Evolutionary conservation across 2,797 vertebrate genomes (phyloP).

Genomic region (Tauraco hartlaubi): DNA sequence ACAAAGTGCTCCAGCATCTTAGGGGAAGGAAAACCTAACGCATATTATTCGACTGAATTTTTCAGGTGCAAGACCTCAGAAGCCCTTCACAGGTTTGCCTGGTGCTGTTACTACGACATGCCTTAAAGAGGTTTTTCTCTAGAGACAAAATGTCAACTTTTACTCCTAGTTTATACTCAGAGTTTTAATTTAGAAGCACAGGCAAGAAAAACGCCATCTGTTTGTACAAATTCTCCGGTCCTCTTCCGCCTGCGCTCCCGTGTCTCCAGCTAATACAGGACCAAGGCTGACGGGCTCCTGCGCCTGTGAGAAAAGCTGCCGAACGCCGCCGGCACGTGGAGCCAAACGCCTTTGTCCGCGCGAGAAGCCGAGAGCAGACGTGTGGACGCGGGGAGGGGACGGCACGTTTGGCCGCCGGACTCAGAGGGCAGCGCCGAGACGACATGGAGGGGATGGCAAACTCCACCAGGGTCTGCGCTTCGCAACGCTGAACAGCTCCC

Average conservation of each 20-base stretch:
- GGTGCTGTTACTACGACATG: not conserved
- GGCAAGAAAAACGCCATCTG: slow-evolving; percentile 65
- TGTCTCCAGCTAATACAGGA: slow-evolving; percentile 1
- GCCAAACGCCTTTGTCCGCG: not conserved
- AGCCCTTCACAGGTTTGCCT: not conserved
- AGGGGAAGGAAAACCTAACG: not conserved
- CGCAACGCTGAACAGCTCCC: not conserved
- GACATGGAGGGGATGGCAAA: no score
- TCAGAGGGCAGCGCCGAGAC: not conserved
- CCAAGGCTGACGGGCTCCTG: slow-evolving; percentile 37
- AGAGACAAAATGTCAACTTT: slow-evolving; percentile 53
- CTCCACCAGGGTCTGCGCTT: not conserved
- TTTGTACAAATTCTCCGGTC: not conserved
- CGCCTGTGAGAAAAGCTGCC: slow-evolving; percentile 9
- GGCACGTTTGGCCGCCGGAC: not conserved
- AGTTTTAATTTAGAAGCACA: slow-evolving; percentile 64
- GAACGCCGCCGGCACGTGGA: not conserved
- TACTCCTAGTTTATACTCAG: slow-evolving; percentile 13
- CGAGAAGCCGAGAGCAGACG: not conserved
- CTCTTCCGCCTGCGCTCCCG: not conserved
- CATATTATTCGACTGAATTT: not conserved
- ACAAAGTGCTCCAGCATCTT: not conserved
- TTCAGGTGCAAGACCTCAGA: not conserved
- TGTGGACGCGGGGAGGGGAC: not conserved
- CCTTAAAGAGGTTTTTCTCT: slow-evolving; percentile 5